A percentile compares a stretch with the other conserved stretches of the same genome.
Evolutionary conservation across 2,888 invertebrate genomes (phyloP).

Genomic region (Heteropelma amictum): DNA sequence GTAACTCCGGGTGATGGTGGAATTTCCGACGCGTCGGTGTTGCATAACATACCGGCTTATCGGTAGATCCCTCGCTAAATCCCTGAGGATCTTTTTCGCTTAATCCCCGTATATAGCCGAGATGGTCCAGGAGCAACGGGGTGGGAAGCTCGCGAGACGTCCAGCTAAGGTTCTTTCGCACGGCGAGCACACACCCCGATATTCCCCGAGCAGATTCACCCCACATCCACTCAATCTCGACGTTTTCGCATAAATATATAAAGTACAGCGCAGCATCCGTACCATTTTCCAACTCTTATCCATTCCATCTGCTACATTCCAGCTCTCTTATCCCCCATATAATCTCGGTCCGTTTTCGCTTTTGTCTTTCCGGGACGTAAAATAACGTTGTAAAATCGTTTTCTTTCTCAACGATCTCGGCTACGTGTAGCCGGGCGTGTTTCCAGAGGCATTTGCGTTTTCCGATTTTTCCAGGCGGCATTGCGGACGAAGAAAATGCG

Average conservation of each 20-base stretch:
- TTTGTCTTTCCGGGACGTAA: constrained; percentile 12
- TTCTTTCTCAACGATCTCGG: not conserved
- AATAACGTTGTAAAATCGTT: constrained; percentile 22
- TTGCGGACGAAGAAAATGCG: constrained; percentile 1
- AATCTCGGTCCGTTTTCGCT: constrained; percentile 32
- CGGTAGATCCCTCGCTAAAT: constrained; percentile 10
- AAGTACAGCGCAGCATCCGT: constrained; percentile 1
- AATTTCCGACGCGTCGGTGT: constrained; percentile 3
- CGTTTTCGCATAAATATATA: not conserved
- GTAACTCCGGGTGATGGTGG: no score
- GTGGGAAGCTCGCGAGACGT: no score
- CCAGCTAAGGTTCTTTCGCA: constrained; percentile 28
- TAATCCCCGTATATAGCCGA: constrained; percentile 22
- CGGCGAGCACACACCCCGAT: not conserved
- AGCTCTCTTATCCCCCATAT: constrained; percentile 14
- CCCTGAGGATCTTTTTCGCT: constrained; percentile 36
- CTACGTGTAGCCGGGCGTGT: not conserved
- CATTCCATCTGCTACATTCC: constrained; percentile 33
- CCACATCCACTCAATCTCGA: constrained; percentile 7
- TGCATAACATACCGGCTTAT: not conserved
- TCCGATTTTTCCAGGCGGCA: constrained; percentile 15
- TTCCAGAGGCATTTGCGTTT: constrained; percentile 3
- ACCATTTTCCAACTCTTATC: constrained; percentile 27
- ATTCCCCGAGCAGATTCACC: constrained; percentile 10
- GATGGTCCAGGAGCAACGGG: constrained; percentile 18